Conservation (phyloP, 2,888 invertebrate genomes). For the Parnassius apollo region DNA sequence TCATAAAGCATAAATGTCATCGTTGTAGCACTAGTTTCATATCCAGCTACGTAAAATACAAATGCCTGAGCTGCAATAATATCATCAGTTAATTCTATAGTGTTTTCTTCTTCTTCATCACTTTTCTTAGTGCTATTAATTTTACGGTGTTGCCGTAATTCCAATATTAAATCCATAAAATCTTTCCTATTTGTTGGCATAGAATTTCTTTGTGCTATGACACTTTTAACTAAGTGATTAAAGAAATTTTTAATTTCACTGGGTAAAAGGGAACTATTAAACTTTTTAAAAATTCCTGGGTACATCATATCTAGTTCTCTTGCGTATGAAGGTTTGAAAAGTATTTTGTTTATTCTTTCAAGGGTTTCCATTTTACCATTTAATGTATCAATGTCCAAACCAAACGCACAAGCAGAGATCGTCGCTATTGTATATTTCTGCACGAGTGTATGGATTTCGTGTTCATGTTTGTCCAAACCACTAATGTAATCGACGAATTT, state of each 20-base stretch:
- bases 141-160: constrained; percentile 42
- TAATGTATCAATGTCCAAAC: constrained; percentile 7
- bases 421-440: constrained; percentile 17
- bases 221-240: constrained; percentile 35
- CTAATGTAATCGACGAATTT: constrained; percentile 4
- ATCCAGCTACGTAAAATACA: constrained; percentile 66
- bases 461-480: too few species aligned
- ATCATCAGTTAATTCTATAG: constrained; percentile 47
- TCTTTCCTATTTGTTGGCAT: constrained; percentile 45
- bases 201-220: constrained; percentile 43
- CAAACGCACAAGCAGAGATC: constrained; percentile 17
- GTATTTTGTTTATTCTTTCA: constrained; percentile 31
- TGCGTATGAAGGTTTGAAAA: constrained; percentile 30
- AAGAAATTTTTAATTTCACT: constrained; percentile 39
- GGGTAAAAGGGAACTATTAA: constrained; percentile 43
- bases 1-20: constrained; percentile 55
- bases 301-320: constrained; percentile 46
- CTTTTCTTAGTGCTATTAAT: constrained; percentile 34
- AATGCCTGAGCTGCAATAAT: constrained; percentile 62
- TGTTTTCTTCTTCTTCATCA: constrained; percentile 29
- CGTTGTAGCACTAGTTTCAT: constrained; percentile 66
- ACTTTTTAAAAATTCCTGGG: constrained; percentile 45
- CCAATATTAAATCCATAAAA: constrained; percentile 53
- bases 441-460: constrained; percentile 5
- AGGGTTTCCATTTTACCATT: constrained; percentile 28